Evolutionary conservation across 2,888 invertebrate genomes (phyloP).

Genomic region (Melinopterus prodromus): DNA sequence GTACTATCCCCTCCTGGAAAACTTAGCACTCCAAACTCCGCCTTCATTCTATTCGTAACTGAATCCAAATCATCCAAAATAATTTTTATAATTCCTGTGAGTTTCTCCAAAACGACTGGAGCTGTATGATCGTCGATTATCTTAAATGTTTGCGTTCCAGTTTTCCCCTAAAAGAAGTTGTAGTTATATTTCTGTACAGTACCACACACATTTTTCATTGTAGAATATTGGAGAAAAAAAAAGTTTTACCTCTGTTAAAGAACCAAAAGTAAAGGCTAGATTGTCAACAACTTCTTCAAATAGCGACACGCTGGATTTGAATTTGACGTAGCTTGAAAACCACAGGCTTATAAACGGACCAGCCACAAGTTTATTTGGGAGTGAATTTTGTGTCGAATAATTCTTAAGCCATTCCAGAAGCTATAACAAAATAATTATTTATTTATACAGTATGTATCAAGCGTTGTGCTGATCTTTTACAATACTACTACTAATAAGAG

Average conservation of each 20-base stretch:
- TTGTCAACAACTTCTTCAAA: slow-evolving; percentile 60
- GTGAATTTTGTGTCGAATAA: slow-evolving; percentile 52
- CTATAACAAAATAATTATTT: slow-evolving; percentile 47
- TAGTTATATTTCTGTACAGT: neutral
- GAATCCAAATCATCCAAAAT: slow-evolving; percentile 60
- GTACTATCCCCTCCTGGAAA: slow-evolving; percentile 51
- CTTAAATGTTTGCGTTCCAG: slow-evolving; percentile 51
- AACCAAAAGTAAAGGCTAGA: slow-evolving; percentile 59
- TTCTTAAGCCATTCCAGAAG: slow-evolving; percentile 58
- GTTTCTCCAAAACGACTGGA: slow-evolving; percentile 53
- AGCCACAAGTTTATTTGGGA: slow-evolving; percentile 50
- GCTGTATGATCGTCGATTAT: slow-evolving; percentile 57
- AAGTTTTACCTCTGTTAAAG: slow-evolving; percentile 58
- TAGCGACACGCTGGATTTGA: slow-evolving; percentile 55
- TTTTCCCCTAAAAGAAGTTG: slow-evolving; percentile 48
- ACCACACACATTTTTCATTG: neutral
- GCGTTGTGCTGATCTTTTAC: neutral
- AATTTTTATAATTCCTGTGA: slow-evolving; percentile 58
- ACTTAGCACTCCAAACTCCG: slow-evolving; percentile 55
- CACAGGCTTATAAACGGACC: slow-evolving; percentile 55
- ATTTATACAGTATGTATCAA: neutral
- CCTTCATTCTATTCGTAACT: slow-evolving; percentile 56
- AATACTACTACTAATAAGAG: neutral
- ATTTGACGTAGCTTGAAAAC: slow-evolving; percentile 54
- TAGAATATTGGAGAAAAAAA: neutral